phyloP scores from a whole-genome alignment of 2,797 vertebrate species.

The Trematomus bernacchii region DNA sequence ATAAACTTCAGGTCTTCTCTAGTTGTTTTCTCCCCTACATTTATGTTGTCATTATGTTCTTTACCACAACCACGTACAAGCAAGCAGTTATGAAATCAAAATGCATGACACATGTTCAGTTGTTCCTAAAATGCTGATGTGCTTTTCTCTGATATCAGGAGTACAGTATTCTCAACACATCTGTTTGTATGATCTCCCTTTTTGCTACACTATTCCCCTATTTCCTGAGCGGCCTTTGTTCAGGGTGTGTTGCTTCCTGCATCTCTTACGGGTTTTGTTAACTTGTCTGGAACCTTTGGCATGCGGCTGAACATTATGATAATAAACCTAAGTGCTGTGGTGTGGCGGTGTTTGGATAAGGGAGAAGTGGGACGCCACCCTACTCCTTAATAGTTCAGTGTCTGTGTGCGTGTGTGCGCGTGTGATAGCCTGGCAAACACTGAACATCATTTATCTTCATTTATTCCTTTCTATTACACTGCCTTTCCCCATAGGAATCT shows the following conservation, averaged over 20 bases:
- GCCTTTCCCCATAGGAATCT: slow-evolving; percentile 24
- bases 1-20: neutral
- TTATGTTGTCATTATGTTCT: neutral
- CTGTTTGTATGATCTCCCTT: slow-evolving; percentile 10
- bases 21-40: neutral
- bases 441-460: slow-evolving; percentile 54
- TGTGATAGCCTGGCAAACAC: slow-evolving; percentile 29
- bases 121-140: neutral
- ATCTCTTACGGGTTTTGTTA: slow-evolving; percentile 32
- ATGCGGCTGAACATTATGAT: slow-evolving; percentile 46
- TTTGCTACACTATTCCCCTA: slow-evolving; percentile 22
- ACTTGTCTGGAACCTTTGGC: slow-evolving; percentile 41
- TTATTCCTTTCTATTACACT: slow-evolving; percentile 39
- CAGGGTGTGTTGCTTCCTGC: slow-evolving; percentile 14
- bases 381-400: slow-evolving; percentile 39
- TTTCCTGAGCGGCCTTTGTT: slow-evolving; percentile 41
- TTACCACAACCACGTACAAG: neutral
- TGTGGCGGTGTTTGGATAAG: slow-evolving; percentile 61
- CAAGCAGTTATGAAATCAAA: neutral
- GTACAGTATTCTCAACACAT: slow-evolving; percentile 12
- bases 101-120: neutral
- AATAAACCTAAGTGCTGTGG: slow-evolving; percentile 54
- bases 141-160: neutral
- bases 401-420: slow-evolving; percentile 2
- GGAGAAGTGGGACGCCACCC: slow-evolving; percentile 49